Evolutionary conservation across 2,113 vertebrate genomes (phyloP).

Genomic region (Triplophysa siluroides): DNA sequence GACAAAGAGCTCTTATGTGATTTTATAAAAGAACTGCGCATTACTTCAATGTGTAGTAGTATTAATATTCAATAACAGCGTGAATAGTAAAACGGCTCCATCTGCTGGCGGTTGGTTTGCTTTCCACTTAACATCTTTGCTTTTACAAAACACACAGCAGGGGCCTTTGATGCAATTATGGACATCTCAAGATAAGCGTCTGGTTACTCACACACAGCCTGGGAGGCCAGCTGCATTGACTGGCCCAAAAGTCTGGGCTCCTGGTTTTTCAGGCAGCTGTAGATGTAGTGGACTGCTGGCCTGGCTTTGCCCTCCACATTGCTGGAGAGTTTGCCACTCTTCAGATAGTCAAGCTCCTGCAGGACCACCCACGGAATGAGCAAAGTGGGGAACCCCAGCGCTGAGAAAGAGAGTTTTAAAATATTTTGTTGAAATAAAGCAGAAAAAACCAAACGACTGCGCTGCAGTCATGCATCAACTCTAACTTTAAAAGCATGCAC

Average conservation of each 20-base stretch:
- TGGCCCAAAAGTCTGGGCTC: slow-evolving; percentile 85
- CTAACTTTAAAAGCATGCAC: too few relatives aligned
- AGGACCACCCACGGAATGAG: slow-evolving; percentile 94
- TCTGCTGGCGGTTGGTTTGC: too few relatives aligned
- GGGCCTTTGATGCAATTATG: neutral
- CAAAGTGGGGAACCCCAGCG: slow-evolving; percentile 76
- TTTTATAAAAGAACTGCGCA: too few relatives aligned
- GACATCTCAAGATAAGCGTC: neutral
- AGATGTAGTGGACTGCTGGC: slow-evolving; percentile 89
- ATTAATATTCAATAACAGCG: too few relatives aligned
- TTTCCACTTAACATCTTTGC: too few relatives aligned
- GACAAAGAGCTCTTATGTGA: too few relatives aligned
- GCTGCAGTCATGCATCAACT: too few relatives aligned
- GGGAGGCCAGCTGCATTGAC: slow-evolving; percentile 90
- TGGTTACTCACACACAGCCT: slow-evolving; percentile 80
- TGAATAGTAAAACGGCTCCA: too few relatives aligned
- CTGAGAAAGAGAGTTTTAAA: slow-evolving; percentile 61
- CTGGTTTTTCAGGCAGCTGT: slow-evolving; percentile 79
- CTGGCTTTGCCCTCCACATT: slow-evolving; percentile 80
- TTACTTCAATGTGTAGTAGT: too few relatives aligned
- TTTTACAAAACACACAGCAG: too few relatives aligned
- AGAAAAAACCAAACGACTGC: neutral
- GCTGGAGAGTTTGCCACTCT: slow-evolving; percentile 78
- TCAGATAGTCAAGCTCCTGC: slow-evolving; percentile 89
- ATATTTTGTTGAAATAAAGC: neutral